Evolutionary conservation across 2,113 vertebrate genomes (phyloP).

Genomic region (Neogobius melanostomus): DNA sequence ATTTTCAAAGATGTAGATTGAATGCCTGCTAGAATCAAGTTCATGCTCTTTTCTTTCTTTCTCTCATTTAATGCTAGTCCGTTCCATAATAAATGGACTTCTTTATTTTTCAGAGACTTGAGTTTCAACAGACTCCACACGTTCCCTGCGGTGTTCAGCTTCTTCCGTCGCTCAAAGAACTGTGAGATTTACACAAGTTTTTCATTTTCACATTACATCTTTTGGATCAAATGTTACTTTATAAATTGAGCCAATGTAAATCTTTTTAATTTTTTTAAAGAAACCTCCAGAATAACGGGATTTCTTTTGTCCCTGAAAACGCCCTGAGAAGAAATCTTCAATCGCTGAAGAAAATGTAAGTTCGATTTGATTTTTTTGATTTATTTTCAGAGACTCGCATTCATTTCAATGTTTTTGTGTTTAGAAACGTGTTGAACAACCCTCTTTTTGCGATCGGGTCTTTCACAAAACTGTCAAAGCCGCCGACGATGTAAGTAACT

Average conservation of each 20-base stretch:
- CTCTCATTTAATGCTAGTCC: too few species aligned
- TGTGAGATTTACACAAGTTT: constrained; percentile 74
- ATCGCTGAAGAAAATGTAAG: constrained; percentile 86
- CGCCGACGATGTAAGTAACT: constrained; percentile 33
- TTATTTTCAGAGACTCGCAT: neutral
- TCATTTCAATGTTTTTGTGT: neutral
- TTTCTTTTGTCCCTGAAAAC: constrained; percentile 81
- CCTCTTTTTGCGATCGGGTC: constrained; percentile 84
- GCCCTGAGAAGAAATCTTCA: constrained; percentile 85
- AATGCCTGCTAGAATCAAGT: too few species aligned
- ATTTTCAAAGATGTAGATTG: too few species aligned
- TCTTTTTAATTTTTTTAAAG: constrained; percentile 52
- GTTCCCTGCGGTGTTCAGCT: constrained; percentile 81
- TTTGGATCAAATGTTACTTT: neutral
- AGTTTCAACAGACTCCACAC: constrained; percentile 86
- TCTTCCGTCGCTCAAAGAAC: constrained; percentile 82
- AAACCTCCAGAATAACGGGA: constrained; percentile 87
- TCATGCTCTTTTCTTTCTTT: too few species aligned
- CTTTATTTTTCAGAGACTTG: constrained; percentile 75
- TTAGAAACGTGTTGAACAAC: constrained; percentile 85
- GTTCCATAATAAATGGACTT: neutral
- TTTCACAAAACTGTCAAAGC: constrained; percentile 83
- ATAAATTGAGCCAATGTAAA: neutral
- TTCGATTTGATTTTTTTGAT: constrained; percentile 5
- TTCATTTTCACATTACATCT: neutral